Evolutionary conservation across 2,797 vertebrate species (phyloP).

Genomic region (Syncerus caffer): DNA sequence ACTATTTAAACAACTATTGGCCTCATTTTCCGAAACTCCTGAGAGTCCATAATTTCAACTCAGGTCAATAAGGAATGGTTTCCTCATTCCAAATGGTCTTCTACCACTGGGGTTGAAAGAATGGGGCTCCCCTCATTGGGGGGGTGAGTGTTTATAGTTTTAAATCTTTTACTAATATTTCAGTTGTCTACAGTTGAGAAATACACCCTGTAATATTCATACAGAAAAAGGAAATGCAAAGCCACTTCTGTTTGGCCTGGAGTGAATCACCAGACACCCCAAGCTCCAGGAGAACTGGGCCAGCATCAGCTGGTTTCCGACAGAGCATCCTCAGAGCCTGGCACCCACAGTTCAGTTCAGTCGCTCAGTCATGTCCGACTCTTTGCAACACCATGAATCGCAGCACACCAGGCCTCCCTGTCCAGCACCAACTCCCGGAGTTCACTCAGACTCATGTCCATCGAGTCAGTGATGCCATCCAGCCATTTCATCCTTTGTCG

Average conservation of each 20-base stretch:
- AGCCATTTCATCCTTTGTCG: no score
- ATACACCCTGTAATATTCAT: background rate
- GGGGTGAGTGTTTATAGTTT: background rate
- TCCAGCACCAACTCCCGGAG: no score
- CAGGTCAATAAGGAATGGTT: background rate
- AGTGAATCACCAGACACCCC: background rate
- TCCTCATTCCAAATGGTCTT: background rate
- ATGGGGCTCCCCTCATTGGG: background rate
- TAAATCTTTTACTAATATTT: background rate
- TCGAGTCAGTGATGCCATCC: no score
- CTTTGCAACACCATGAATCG: no score
- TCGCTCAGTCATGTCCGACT: no score
- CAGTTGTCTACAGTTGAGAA: background rate
- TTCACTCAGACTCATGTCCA: no score
- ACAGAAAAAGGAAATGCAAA: background rate
- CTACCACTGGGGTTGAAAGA: background rate
- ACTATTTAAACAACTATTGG: background rate
- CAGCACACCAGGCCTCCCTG: no score
- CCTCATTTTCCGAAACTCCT: background rate
- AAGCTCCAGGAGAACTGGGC: background rate
- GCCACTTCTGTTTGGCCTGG: background rate
- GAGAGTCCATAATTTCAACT: background rate
- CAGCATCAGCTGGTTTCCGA: background rate
- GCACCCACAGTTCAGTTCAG: background rate
- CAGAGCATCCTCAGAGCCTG: background rate